Base-by-base conservation (phyloP, 2,888 invertebrate genomes). In the Polymixis flavicincta region DNA sequence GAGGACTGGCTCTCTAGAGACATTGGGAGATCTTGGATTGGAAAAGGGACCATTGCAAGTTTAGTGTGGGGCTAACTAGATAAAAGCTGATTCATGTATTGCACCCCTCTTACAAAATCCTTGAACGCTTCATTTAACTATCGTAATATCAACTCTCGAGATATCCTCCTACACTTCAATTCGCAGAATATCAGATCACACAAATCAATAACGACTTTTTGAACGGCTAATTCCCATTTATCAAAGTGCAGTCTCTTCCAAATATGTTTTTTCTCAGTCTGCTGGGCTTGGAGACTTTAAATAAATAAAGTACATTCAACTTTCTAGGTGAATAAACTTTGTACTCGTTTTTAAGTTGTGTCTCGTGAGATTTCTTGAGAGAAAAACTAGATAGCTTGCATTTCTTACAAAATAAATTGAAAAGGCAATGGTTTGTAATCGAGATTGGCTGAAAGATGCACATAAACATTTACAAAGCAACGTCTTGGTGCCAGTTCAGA, bases 231-330 rank as follows among this genome's bases (percentile, higher is more conserved):
- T 45, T n/a, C n/a, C 19, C 22, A 55, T 50, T 59, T 81, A 66
- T 48, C 11, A 72, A 63, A 76, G 64, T 71, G 82, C 82, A 76
- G n/a, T 76, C 28, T 85, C 25, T 57, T 14, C 25, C 22, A 64
- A 80, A 74, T 67, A 25, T 28, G 9, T 25, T 64, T 70, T 70
- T 69, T 83, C 28, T 55, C 50, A 76, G 72, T 83, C 78, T 68
- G 14, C 71, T 75, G 64, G 28, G 42, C n/a, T 72, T 60, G 7
- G 28, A 55, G 37, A 37, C 48, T 76, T 73, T n/a, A 66, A 78
- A 77, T 76, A 73, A 78, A 80, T 66, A 64, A 70, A 68, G 86
- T 76, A 54, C 78, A 73, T 86, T 83, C 70, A 80, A 78, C 85
- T 76, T 74, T 70, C 32, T 65, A 70, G 66, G 71, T 85, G 66